A percentile compares a stretch with the other conserved stretches of the same genome.
These are phyloP conservation scores for Epizoanthus illoricatus DNA, from an alignment of 92 coral and sea anemone genomes.

Conservation along the genomic window DNA sequence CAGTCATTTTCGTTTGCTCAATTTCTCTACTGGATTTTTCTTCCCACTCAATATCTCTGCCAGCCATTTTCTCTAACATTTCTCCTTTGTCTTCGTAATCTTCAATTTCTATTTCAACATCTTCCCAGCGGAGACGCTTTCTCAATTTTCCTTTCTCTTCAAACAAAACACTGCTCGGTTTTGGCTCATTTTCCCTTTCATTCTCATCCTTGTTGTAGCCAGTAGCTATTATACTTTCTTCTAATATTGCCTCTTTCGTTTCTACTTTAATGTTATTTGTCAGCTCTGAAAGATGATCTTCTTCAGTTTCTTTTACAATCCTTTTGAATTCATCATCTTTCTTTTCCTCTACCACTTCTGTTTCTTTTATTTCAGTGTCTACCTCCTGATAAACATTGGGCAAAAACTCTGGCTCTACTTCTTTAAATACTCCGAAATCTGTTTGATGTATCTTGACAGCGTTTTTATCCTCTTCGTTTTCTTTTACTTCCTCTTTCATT, in stretches of 20 bases:
- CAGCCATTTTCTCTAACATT: background rate
- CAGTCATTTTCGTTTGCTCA: background rate
- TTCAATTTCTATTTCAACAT: conserved; percentile 28
- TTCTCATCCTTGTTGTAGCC: background rate
- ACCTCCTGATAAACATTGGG: background rate
- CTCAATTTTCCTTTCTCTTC: conserved; percentile 11
- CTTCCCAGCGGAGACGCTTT: conserved; percentile 22
- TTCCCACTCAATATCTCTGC: background rate
- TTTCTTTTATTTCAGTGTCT: conserved; percentile 4
- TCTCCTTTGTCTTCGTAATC: conserved; percentile 3
- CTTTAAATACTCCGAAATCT: conserved; percentile 1
- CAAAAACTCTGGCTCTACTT: background rate
- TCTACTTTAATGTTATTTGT: background rate
- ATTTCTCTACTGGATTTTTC: background rate
- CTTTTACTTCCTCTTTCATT: background rate
- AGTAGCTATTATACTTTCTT: background rate
- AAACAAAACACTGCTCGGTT: conserved; percentile 3
- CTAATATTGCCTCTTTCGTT: too few species aligned
- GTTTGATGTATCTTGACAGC: background rate
- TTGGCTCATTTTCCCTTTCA: background rate
- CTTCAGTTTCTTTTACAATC: background rate
- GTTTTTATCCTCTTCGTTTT: background rate
- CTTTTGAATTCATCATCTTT: background rate
- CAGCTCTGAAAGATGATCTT: background rate
- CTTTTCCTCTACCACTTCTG: background rate